A percentile compares a stretch with the other conserved stretches of the same genome.
These are phyloP conservation scores for Melanaphis sacchari DNA, from an alignment of 1,140 invertebrate genomes.

Conservation along the genomic window DNA sequence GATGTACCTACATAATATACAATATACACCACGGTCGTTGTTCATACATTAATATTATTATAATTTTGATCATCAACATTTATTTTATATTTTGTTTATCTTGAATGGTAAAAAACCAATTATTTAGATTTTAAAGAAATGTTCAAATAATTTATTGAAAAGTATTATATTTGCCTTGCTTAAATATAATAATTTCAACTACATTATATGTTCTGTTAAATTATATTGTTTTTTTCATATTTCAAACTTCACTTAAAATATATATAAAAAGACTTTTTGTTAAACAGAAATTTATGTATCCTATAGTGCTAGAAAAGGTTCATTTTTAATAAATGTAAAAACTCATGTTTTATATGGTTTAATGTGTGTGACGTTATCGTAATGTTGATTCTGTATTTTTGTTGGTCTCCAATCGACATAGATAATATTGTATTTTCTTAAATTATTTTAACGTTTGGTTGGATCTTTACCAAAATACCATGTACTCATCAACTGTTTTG, in stretches of 20 bases:
- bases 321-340: neutral
- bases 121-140: neutral
- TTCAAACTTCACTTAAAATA: conserved; percentile 31
- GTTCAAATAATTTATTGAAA: neutral
- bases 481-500: conserved; percentile 17
- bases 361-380: conserved; percentile 33
- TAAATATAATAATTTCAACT: neutral
- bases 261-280: neutral
- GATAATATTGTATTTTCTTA: neutral
- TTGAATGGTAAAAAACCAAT: neutral
- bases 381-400: neutral
- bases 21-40: neutral
- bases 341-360: conserved; percentile 23
- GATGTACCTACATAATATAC: neutral
- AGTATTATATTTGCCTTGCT: neutral
- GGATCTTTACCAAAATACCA: conserved; percentile 47
- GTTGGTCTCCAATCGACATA: neutral
- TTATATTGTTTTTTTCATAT: neutral
- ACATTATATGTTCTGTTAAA: neutral
- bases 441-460: neutral
- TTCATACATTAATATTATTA: neutral
- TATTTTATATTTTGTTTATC: neutral
- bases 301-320: conserved; percentile 7
- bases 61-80: neutral
- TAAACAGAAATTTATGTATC: neutral